Conservation (phyloP, 2,888 invertebrate genomes). For the Lasioglossum pauxillum region DNA sequence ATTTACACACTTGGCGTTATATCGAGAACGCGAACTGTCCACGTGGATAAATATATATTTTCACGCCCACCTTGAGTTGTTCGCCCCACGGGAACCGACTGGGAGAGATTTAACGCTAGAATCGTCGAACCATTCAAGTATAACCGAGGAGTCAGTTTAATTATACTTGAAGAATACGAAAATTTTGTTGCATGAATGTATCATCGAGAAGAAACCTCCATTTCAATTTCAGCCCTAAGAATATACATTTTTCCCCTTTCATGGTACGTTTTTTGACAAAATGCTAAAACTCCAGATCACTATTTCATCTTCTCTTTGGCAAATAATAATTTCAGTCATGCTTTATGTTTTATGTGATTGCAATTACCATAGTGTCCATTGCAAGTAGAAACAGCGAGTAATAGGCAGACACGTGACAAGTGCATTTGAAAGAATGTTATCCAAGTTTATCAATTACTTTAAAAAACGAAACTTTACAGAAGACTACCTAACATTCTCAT, state of each 20-base stretch:
- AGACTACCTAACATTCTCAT: neutral
- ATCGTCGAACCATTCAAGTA: neutral
- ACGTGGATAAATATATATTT: constrained; percentile 56
- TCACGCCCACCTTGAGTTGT: constrained; percentile 38
- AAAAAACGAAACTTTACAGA: neutral
- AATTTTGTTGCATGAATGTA: neutral
- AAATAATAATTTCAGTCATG: neutral
- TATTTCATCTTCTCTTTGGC: neutral
- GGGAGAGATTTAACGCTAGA: neutral
- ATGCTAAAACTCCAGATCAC: neutral
- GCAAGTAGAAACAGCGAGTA: constrained; percentile 1
- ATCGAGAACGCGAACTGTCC: constrained; percentile 51
- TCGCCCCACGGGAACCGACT: neutral
- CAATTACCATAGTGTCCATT: neutral
- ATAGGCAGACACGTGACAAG: neutral
- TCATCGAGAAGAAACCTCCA: neutral
- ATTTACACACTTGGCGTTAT: constrained; percentile 69
- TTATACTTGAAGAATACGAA: neutral
- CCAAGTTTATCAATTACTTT: neutral
- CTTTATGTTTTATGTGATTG: neutral
- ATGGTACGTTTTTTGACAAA: neutral
- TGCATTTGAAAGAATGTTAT: neutral
- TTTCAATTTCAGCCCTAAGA: neutral
- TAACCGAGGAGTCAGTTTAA: neutral
- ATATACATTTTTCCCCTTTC: neutral